Conservation (phyloP, 2,113 vertebrate species). For the Bubalus kerabau region DNA sequence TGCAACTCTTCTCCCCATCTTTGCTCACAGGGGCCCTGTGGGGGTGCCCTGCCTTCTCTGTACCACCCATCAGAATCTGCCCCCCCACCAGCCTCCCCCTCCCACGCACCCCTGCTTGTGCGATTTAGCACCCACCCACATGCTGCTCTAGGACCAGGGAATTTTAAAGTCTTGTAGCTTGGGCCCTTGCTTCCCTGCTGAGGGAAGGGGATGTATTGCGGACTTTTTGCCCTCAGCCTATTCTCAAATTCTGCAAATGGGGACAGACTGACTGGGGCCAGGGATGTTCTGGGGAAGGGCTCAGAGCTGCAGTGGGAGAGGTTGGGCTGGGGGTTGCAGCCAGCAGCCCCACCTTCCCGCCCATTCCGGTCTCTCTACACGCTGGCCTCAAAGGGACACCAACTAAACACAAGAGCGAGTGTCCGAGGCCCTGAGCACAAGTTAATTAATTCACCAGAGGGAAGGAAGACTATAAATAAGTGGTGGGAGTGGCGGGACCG, state of each 20-base stretch:
- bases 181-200: not conserved
- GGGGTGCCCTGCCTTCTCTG: not conserved
- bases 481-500: not conserved
- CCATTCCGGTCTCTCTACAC: fast-evolving
- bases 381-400: not conserved
- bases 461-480: slow-evolving; percentile 78
- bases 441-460: slow-evolving; percentile 80
- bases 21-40: not conserved
- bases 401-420: not conserved
- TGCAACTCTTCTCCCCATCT: not conserved
- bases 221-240: not conserved
- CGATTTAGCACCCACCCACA: fast-evolving
- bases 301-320: not conserved
- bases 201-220: not conserved
- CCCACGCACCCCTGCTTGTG: fast-evolving
- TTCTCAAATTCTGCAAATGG: not conserved
- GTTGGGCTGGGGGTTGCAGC: not conserved
- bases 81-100: not conserved
- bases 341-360: fast-evolving
- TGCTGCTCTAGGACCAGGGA: not conserved
- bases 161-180: not conserved
- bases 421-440: slow-evolving; percentile 14
- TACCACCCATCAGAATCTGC: fast-evolving
- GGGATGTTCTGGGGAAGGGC: not conserved
- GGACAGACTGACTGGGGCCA: not conserved